These are phyloP conservation scores for Aleiodes sp. DNA, from an alignment of 1,140 invertebrate genomes.

Conservation along the genomic window DNA sequence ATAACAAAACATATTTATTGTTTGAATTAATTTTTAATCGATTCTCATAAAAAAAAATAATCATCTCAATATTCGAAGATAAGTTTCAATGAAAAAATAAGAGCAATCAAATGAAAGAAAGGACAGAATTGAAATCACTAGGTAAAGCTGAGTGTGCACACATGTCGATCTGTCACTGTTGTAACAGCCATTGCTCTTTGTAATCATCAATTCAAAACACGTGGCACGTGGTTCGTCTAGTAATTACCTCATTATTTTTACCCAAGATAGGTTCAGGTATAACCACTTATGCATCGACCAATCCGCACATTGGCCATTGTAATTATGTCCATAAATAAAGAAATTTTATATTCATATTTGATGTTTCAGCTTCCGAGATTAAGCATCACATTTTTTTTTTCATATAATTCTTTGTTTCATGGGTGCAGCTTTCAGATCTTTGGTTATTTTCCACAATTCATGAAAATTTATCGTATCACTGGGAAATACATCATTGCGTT, in stretches of 20 bases:
- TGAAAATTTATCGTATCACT: too few species aligned
- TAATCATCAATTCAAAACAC: slow-evolving; percentile 35
- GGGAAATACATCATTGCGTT: too few species aligned
- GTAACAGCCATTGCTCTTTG: background rate
- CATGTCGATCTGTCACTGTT: background rate
- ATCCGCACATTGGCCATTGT: slow-evolving; percentile 1
- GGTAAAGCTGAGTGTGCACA: background rate
- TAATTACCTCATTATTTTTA: slow-evolving; percentile 43
- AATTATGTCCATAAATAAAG: background rate
- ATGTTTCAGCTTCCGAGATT: background rate
- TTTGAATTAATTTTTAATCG: background rate
- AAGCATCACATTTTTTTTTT: background rate
- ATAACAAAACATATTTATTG: too few species aligned
- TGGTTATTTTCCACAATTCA: too few species aligned
- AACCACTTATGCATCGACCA: background rate
- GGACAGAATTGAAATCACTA: background rate
- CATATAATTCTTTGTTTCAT: background rate
- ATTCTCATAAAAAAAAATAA: background rate
- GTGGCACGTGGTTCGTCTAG: slow-evolving; percentile 37
- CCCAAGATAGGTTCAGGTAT: background rate
- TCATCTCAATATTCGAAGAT: background rate
- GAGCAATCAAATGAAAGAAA: background rate
- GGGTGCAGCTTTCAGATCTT: too few species aligned
- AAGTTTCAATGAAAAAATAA: too few species aligned
- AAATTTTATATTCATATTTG: slow-evolving; percentile 5